phyloP scores from a whole-genome alignment of 2,113 vertebrate species.

The Penelope pileata region DNA sequence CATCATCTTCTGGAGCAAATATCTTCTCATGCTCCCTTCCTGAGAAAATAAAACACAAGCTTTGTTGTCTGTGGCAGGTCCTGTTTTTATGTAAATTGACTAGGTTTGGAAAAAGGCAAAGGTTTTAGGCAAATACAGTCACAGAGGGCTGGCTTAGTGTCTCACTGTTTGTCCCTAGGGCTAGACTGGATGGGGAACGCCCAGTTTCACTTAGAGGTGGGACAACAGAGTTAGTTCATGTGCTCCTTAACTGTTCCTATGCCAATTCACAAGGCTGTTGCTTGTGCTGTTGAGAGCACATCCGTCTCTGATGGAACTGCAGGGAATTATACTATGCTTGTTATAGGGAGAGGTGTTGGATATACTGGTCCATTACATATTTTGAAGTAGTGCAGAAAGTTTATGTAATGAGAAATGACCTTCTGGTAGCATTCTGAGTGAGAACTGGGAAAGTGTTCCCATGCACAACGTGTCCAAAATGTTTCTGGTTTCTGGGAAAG shows the following conservation, averaged over 20 bases:
- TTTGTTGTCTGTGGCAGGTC: neutral
- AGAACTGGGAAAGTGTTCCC: neutral
- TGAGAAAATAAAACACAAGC: neutral
- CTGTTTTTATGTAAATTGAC: neutral
- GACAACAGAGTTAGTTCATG: neutral
- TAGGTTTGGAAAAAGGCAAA: neutral
- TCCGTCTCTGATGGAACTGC: neutral
- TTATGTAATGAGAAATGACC: slow-evolving; percentile 11
- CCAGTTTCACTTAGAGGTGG: neutral
- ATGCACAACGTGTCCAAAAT: neutral
- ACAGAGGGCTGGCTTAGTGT: neutral
- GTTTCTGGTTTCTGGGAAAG: slow-evolving; percentile 27
- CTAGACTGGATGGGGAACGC: neutral
- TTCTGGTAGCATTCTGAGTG: neutral
- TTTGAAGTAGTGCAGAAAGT: slow-evolving; percentile 12
- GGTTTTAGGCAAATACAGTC: neutral
- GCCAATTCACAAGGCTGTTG: neutral
- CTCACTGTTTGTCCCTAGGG: neutral
- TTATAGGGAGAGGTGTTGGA: neutral
- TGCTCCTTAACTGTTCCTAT: neutral
- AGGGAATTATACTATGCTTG: neutral
- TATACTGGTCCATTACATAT: neutral
- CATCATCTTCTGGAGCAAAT: neutral
- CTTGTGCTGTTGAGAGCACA: neutral
- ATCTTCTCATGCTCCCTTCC: neutral